These are phyloP conservation scores for Hippoglossus hippoglossus DNA, from an alignment of 2,797 vertebrate species.

Conservation along the genomic window DNA sequence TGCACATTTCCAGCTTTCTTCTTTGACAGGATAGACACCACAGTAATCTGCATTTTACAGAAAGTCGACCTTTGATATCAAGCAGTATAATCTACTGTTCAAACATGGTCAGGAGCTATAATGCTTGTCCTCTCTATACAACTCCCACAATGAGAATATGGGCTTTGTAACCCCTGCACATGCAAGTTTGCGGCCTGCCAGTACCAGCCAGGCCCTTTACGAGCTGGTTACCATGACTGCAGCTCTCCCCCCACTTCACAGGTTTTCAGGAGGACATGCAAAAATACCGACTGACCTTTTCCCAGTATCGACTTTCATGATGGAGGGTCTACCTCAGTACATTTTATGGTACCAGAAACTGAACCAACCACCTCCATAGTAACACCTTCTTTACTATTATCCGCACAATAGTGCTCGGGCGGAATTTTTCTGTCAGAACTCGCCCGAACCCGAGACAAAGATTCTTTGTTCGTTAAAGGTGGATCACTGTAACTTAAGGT, in stretches of 20 bases:
- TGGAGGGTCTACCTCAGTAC: neutral
- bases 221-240: neutral
- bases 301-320: neutral
- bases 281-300: neutral
- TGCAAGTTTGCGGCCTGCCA: conserved; percentile 3
- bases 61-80: neutral
- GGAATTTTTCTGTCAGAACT: too few species aligned
- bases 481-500: too few species aligned
- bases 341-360: neutral
- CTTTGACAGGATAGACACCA: neutral
- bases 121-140: neutral
- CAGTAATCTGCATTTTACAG: neutral
- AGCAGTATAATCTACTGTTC: neutral
- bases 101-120: neutral
- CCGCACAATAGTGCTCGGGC: too few species aligned
- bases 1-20: neutral
- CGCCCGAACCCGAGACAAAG: too few species aligned
- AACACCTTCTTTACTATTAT: neutral
- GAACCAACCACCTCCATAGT: neutral
- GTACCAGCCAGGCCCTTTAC: neutral
- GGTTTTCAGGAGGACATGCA: neutral
- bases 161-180: neutral
- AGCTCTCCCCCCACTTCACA: neutral
- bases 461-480: too few species aligned
- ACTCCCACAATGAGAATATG: neutral